These are phyloP conservation scores for Xestia ashworthii DNA, from an alignment of 2,888 invertebrate genomes.

Conservation along the genomic window DNA sequence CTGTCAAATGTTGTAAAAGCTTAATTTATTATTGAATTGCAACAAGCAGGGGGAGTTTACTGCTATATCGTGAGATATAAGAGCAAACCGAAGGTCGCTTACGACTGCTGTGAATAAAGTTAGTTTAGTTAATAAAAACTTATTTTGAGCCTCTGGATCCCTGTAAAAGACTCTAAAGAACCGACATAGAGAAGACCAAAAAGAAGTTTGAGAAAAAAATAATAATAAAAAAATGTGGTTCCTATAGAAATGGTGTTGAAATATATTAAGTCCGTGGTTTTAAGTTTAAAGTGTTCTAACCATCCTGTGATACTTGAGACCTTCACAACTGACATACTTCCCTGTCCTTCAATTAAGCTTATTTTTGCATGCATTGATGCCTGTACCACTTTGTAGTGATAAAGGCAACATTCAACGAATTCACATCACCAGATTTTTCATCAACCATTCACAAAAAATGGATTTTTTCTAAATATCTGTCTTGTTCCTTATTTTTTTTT, in stretches of 20 bases:
- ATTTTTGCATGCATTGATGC: constrained; percentile 82
- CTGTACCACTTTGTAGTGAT: constrained; percentile 72
- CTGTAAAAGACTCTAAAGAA: constrained; percentile 74
- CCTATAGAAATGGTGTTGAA: constrained; percentile 73
- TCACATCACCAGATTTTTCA: constrained; percentile 64
- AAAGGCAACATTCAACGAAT: constrained; percentile 73
- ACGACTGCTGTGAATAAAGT: constrained; percentile 65
- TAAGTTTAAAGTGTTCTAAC: constrained; percentile 58
- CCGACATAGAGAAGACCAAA: constrained; percentile 65
- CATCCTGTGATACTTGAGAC: constrained; percentile 59
- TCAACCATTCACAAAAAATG: background rate
- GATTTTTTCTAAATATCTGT: background rate
- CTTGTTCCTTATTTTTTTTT: background rate
- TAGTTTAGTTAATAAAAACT: constrained; percentile 52
- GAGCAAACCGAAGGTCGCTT: constrained; percentile 60
- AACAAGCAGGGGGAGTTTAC: constrained; percentile 72
- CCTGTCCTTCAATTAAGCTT: constrained; percentile 87
- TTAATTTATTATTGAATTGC: constrained; percentile 69
- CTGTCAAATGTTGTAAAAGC: constrained; percentile 70
- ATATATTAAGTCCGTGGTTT: constrained; percentile 66
- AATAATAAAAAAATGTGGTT: constrained; percentile 68
- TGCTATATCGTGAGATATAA: constrained; percentile 69
- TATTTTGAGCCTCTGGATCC: constrained; percentile 71
- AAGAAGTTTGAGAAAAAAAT: constrained; percentile 61
- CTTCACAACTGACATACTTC: constrained; percentile 82